Evolutionary conservation across 2,888 invertebrate species (phyloP), one percentile per base, ranked within the genome.

Genomic region (Nasonia oneida): DNA sequence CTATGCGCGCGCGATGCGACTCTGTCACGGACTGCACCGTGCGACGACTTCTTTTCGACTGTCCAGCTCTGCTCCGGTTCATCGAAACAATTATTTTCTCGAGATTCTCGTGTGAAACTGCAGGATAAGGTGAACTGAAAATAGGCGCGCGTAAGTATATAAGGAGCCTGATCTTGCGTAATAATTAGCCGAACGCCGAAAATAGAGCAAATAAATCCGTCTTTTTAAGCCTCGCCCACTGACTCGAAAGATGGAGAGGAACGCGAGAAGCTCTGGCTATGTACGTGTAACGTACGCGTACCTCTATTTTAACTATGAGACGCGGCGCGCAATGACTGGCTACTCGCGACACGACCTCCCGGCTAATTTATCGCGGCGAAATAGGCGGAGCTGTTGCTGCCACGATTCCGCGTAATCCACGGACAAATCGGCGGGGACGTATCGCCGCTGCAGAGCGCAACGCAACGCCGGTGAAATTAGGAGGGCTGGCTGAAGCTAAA

Each of bases 21-120:
- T 67, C 67, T 90, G 90, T 91, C 91, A 90, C 90, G 90, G 89
- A 90, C 90, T 89, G 90, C 90, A 12, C 29, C 10, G 1, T 42
- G 10, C 42, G 10, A 42, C 42, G 42, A 42, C 10, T 6, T 8
- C 42, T 42, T 47, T 12, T 47, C 12, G 47, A 47, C 47, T 47
- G 47, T 12, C 47, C 47, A 29, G 29, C 29, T 29, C 29, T 29
- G 29, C 29, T 29, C 29, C 29, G 29, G 47, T 12, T 47, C 10
- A 10, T 47, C 47, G 12, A 47, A 23, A 29, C 29, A 67, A 67
- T 29, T 64, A 64, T 10, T 29, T 33, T 67, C 67, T 1, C 33
- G 14, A 29, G 67, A 23, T 3, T 33, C 29, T 23, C 0, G 18
- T 12, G 29, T 33, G 14, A 37, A 70, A 70, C 18, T 70, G 29